Conservation (phyloP, 2,113 vertebrate species). For the Mohoua ochrocephala region DNA sequence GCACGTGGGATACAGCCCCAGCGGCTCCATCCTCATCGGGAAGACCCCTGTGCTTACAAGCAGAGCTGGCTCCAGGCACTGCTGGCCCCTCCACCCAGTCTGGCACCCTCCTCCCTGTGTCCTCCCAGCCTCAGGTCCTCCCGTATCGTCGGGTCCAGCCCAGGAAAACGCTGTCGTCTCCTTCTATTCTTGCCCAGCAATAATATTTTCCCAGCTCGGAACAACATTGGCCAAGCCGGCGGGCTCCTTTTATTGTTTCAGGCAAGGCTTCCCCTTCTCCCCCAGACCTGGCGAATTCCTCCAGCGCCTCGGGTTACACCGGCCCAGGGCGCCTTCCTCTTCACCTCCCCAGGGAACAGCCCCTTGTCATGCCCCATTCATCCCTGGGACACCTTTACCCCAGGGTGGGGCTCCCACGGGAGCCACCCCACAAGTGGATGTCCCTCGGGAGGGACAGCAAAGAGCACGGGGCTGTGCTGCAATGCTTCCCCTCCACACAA, state of each 20-base stretch:
- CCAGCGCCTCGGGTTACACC: background rate
- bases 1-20: background rate
- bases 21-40: accelerated
- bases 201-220: slow-evolving; percentile 58
- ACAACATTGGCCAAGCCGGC: background rate
- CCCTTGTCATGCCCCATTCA: background rate
- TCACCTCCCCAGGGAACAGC: background rate
- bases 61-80: background rate
- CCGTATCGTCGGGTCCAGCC: accelerated
- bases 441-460: accelerated
- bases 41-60: background rate
- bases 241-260: slow-evolving; percentile 41
- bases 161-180: background rate
- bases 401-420: background rate
- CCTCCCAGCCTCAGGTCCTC: background rate
- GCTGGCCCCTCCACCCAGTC: background rate
- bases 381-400: background rate
- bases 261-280: background rate
- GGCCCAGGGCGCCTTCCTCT: background rate
- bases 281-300: background rate
- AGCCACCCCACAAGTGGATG: background rate
- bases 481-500: background rate
- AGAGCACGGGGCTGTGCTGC: background rate
- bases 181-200: slow-evolving; percentile 53
- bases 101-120: background rate